Conservation (phyloP, 2,113 vertebrate species). For the Edolisoma coerulescens region DNA sequence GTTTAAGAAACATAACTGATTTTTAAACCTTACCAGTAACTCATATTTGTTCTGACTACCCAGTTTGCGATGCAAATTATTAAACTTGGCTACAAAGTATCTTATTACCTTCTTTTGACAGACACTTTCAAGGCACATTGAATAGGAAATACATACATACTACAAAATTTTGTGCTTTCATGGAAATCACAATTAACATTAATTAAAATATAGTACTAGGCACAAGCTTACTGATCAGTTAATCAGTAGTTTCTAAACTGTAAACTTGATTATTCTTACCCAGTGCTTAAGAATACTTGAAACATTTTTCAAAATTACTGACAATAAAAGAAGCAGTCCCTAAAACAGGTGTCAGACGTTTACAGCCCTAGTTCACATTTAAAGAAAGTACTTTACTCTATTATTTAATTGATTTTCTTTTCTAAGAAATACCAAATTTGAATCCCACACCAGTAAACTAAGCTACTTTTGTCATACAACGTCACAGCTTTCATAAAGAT, state of each 20-base stretch:
- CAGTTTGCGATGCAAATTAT: background rate
- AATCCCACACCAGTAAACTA: background rate
- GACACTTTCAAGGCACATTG: background rate
- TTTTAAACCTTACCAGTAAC: background rate
- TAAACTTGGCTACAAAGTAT: background rate
- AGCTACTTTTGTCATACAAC: background rate
- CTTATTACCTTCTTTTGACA: background rate
- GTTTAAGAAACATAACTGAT: background rate
- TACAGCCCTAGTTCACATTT: background rate
- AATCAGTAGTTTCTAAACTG: background rate
- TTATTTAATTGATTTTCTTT: background rate
- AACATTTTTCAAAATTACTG: background rate
- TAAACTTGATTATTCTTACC: background rate
- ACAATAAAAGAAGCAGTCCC: background rate
- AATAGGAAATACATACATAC: background rate
- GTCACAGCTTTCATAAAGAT: background rate
- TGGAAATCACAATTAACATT: background rate
- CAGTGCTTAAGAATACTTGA: background rate
- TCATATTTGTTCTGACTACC: background rate
- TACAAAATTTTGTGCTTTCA: background rate
- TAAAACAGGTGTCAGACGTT: background rate
- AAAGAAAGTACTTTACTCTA: background rate
- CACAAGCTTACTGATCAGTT: background rate
- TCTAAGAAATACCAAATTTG: background rate
- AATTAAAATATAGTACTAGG: background rate